Evolutionary conservation across 1,140 invertebrate species (phyloP).

Genomic region (Hydropsyche tenuis): DNA sequence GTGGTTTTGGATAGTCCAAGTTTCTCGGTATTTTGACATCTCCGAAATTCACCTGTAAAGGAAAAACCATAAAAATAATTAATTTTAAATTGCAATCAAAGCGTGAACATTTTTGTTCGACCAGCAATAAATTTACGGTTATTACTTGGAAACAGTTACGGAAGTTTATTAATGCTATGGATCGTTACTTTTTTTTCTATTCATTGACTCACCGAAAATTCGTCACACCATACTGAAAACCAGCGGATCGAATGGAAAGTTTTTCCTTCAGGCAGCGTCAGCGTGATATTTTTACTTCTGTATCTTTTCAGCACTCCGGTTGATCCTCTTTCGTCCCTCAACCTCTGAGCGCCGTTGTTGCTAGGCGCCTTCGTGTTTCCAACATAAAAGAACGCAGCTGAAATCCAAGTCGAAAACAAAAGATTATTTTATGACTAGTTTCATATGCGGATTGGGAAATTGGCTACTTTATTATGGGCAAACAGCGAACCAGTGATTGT

Average conservation of each 20-base stretch:
- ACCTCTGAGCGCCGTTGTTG: conserved; percentile 72
- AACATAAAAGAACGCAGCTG: conserved; percentile 89
- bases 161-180: not conserved
- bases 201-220: conserved; percentile 75
- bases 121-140: conserved; percentile 13
- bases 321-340: conserved; percentile 82
- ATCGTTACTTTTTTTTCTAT: not conserved
- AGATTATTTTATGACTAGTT: not conserved
- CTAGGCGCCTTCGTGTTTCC: conserved; percentile 72
- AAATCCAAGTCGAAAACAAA: conserved; percentile 52
- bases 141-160: not conserved
- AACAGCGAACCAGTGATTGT: no score
- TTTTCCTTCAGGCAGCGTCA: conserved; percentile 86
- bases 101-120: not conserved
- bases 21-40: conserved; percentile 80
- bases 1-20: conserved; percentile 82
- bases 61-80: not conserved
- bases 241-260: conserved; percentile 82
- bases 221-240: conserved; percentile 91
- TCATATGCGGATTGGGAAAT: not conserved
- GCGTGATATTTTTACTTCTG: conserved; percentile 78
- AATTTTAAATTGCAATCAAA: not conserved
- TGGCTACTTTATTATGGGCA: not conserved
- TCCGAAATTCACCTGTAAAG: conserved; percentile 83
- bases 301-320: conserved; percentile 75